phyloP scores from a whole-genome alignment of 2,113 vertebrate species.

The Epinephelus cyanopodus region DNA sequence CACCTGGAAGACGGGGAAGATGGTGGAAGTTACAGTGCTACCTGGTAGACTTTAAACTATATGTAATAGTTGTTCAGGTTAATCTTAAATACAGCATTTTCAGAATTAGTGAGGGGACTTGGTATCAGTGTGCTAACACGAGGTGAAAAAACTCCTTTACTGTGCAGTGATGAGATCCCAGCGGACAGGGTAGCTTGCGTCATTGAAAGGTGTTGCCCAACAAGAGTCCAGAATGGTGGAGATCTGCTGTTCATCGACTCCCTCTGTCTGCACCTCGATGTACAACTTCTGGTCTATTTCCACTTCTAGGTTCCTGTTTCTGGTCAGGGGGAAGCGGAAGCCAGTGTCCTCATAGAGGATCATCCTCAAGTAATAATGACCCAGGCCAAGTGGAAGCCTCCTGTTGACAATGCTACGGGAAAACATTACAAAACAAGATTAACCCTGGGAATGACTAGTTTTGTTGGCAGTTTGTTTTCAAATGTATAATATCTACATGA shows the following conservation, averaged over 20 bases:
- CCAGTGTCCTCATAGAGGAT: slow-evolving; percentile 66
- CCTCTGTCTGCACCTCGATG: slow-evolving; percentile 65
- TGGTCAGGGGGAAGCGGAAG: slow-evolving; percentile 62
- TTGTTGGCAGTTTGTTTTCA: no score
- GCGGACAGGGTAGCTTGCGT: slow-evolving; percentile 39
- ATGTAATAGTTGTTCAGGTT: no score
- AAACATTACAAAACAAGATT: neutral
- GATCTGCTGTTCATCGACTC: slow-evolving; percentile 72
- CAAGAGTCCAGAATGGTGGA: slow-evolving; percentile 75
- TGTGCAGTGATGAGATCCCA: slow-evolving; percentile 77
- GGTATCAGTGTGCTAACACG: neutral
- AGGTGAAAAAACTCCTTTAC: slow-evolving; percentile 53
- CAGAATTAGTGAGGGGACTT: neutral
- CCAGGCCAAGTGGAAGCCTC: slow-evolving; percentile 67
- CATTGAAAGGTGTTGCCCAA: slow-evolving; percentile 79
- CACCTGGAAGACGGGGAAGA: slow-evolving; percentile 69
- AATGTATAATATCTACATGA: no score
- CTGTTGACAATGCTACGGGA: slow-evolving; percentile 64
- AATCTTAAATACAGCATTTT: neutral
- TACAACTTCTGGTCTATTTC: slow-evolving; percentile 69
- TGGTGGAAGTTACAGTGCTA: neutral
- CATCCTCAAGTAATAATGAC: slow-evolving; percentile 69
- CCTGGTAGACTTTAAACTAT: neutral
- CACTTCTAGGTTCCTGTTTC: slow-evolving; percentile 27
- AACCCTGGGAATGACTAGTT: neutral